Base-by-base conservation (phyloP, 2,113 vertebrate genomes). In the Uropsilus gracilis region DNA sequence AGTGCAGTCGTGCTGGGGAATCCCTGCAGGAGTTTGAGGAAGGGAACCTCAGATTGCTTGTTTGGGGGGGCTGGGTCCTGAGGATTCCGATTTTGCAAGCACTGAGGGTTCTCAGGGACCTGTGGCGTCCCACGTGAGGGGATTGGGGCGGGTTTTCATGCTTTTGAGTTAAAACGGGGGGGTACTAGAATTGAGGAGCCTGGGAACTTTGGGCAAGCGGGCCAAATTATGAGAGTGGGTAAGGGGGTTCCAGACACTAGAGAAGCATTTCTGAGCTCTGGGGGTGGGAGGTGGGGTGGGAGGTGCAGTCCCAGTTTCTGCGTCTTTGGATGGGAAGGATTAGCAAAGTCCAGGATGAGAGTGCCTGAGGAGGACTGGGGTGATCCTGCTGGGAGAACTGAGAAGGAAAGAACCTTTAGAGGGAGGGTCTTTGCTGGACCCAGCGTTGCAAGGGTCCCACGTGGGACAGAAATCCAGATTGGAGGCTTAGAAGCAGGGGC, bases 361-460 rank as follows among this genome's bases (percentile, higher is more conserved):
- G 37, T 82, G 92, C 63, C 37, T 75, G 76, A 73, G 63, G 46
- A 26, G 17, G 34, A 32, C 26, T 48, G 61, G 72, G 66, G 26
- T 73, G 53, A 77, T 44, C 78, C 61, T 61, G 78, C 61, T 66
- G 30, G 3, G 53, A 89, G 16, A 72, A n/a, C 55, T 59, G 57
- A 83, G 75, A 44, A 34, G 57, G 44, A 53, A 66, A 84, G n/a
- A 39, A 66, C 34, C 24, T 71, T 30, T 24, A 68, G 77, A 86
- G 61, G 61, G 18, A 55, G 12, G 75, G 57, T 86, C 72, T 86
- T 85, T 48, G 61, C 72, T 46, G 55, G 78, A 89, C 77, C 72
- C 59, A 55, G 83, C 80, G 39, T 92, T 94, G 44, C 82, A 75
- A 80, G 95, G 66, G 75, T 92, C 86, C 59, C 93, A 95, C 83